Base-by-base conservation (phyloP, 2,888 invertebrate genomes). In the Arctia plantaginis region DNA sequence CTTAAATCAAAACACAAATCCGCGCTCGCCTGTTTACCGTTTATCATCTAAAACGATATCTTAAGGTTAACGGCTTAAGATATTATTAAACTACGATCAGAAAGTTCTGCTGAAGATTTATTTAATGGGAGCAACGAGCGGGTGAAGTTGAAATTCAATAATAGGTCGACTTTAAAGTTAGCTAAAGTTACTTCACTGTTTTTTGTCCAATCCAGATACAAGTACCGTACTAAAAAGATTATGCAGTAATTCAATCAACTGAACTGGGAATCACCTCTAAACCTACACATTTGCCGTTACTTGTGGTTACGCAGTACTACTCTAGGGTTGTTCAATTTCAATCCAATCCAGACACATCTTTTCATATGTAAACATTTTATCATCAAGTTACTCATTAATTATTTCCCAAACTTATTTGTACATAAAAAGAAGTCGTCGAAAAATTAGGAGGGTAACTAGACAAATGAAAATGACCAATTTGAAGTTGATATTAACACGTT, bases 101-200 rank as follows among this genome's bases (percentile, higher is more conserved):
- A 71, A 76, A 84, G 84, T 83, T 78, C 76, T 77, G 67, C 65
- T 72, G 73, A 78, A 78, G 78, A 82, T 82, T 83, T 80, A 83
- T 80, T 80, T 77, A 66, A 77, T 77, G 75, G 73, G 35, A 73
- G 59, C 67, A 70, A 65, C 62, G 15, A 66, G 66, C 62, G 15
- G 51, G 30, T 51, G 55, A 77, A 81, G 72, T 79, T 79, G 8
- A 72, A 74, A 77, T 81, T 83, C 82, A 78, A 81, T 78, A 75
- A 79, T 81, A 77, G 78, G 75, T 78, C 66, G 75, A 77, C 59
- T 59, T 59, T 66, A 66, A 77, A 76, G 77, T 83, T 55, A 44
- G 68, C 65, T 18, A 59, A 73, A 80, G 69, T 84, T 80, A 78
- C 80, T 82, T 76, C 77, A 75, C 82, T 77, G 76, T 73, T 72